Evolutionary conservation across 2,113 vertebrate genomes (phyloP).

Genomic region (Gopherus evgoodei): DNA sequence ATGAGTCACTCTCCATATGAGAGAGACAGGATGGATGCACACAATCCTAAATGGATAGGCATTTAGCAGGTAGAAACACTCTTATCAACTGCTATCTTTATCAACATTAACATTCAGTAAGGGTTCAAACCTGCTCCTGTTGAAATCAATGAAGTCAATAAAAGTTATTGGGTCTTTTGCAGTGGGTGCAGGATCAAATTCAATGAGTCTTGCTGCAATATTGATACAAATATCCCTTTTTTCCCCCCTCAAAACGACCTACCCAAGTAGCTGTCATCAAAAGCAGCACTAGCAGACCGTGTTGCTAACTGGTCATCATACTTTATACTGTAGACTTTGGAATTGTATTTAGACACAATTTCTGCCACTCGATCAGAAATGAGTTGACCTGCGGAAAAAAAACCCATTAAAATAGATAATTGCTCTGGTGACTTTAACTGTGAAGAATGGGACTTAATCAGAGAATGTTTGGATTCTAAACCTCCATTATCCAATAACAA

Average conservation of each 20-base stretch:
- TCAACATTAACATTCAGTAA: not conserved
- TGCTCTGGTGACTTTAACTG: accelerated
- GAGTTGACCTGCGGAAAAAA: conserved; percentile 87
- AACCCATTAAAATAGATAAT: not conserved
- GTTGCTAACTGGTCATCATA: conserved; percentile 88
- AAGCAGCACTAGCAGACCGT: conserved; percentile 86
- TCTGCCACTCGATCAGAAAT: conserved; percentile 93
- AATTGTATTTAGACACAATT: conserved; percentile 83
- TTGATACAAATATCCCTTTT: not conserved
- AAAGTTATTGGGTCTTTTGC: not conserved
- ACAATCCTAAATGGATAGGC: not conserved
- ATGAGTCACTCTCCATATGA: not conserved
- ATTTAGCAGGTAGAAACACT: not conserved
- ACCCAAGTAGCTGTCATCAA: conserved; percentile 98
- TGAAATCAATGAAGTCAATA: not conserved
- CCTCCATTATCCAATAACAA: not conserved
- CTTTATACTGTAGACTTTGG: conserved; percentile 75
- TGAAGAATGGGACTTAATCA: not conserved
- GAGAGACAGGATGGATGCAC: not conserved
- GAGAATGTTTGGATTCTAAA: not conserved
- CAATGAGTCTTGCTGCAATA: not conserved
- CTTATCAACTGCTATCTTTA: not conserved
- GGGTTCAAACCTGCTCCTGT: not conserved
- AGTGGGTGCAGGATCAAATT: not conserved
- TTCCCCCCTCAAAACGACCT: conserved; percentile 19